These are phyloP conservation scores for Dasyurus viverrinus DNA, from an alignment of 2,113 vertebrate species.

Conservation along the genomic window DNA sequence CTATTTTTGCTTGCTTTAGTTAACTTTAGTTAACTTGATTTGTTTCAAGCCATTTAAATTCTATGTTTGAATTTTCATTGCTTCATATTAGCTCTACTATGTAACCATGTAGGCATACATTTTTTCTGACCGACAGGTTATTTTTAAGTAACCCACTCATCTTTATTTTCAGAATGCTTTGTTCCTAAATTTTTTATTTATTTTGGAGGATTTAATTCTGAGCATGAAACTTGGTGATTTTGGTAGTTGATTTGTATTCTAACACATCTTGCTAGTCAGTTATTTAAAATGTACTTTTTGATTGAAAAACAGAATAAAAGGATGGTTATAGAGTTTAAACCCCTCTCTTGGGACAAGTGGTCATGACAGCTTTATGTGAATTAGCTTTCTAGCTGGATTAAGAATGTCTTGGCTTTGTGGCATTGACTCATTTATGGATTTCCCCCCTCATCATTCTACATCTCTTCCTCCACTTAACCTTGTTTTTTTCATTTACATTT, in stretches of 20 bases:
- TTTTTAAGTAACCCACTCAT: slow-evolving; percentile 19
- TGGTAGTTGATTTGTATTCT: slow-evolving; percentile 8
- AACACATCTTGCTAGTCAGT: slow-evolving; percentile 53
- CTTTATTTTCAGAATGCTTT: slow-evolving; percentile 43
- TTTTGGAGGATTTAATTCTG: slow-evolving; percentile 15
- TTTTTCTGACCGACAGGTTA: slow-evolving; percentile 38
- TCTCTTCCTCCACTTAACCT: slow-evolving; percentile 47
- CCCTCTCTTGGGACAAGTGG: slow-evolving; percentile 62
- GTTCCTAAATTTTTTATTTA: background rate
- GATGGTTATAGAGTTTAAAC: slow-evolving; percentile 63
- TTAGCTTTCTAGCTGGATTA: slow-evolving; percentile 75
- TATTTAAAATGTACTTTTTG: slow-evolving; percentile 59
- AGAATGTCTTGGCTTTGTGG: slow-evolving; percentile 67
- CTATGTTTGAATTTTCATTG: slow-evolving; percentile 64
- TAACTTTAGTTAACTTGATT: slow-evolving; percentile 80
- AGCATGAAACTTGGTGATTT: slow-evolving; percentile 29
- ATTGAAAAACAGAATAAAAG: slow-evolving; percentile 58
- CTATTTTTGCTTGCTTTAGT: slow-evolving; percentile 62
- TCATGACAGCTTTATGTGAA: slow-evolving; percentile 22
- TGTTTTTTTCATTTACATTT: slow-evolving; percentile 77
- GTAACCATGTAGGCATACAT: slow-evolving; percentile 75
- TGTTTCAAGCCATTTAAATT: slow-evolving; percentile 65
- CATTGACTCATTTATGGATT: slow-evolving; percentile 59
- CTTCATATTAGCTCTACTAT: slow-evolving; percentile 55
- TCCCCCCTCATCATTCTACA: slow-evolving; percentile 65